Conservation (phyloP, 2,888 invertebrate species). For the Tuberolachnus salignus region DNA sequence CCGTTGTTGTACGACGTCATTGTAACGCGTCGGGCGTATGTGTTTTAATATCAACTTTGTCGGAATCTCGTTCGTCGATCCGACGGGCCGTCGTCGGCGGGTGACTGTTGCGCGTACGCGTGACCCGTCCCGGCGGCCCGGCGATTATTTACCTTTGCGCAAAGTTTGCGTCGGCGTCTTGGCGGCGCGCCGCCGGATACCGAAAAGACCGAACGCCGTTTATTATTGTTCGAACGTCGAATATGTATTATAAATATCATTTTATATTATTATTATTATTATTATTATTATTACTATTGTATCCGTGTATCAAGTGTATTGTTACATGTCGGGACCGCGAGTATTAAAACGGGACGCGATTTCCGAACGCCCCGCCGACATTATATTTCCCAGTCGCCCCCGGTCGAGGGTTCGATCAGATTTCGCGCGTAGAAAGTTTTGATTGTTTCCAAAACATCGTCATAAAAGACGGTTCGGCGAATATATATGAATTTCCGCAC, state of each 20-base stretch:
- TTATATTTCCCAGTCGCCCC: slow-evolving; percentile 50
- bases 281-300: slow-evolving; percentile 37
- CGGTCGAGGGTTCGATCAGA: slow-evolving; percentile 55
- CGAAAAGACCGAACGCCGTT: slow-evolving; percentile 42
- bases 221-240: slow-evolving; percentile 40
- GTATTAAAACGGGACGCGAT: not conserved
- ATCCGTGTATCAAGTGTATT: too few species aligned
- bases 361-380: slow-evolving; percentile 9
- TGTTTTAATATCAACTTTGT: slow-evolving; percentile 31
- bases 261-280: not conserved
- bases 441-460: slow-evolving; percentile 53
- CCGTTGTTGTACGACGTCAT: too few species aligned
- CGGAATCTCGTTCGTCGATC: slow-evolving; percentile 16
- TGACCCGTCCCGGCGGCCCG: not conserved
- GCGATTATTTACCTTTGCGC: slow-evolving; percentile 16
- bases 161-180: too few species aligned
- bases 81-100: not conserved
- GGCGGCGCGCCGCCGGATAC: too few species aligned
- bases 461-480: slow-evolving; percentile 48
- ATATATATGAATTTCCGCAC: slow-evolving; percentile 39
- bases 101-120: not conserved
- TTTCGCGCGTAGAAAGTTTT: slow-evolving; percentile 52
- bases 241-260: not conserved
- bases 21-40: too few species aligned
- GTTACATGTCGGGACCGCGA: not conserved